Evolutionary conservation across 1,140 invertebrate species (phyloP), one percentile per base, ranked within the genome.

Genomic region (Adelges cooleyi): DNA sequence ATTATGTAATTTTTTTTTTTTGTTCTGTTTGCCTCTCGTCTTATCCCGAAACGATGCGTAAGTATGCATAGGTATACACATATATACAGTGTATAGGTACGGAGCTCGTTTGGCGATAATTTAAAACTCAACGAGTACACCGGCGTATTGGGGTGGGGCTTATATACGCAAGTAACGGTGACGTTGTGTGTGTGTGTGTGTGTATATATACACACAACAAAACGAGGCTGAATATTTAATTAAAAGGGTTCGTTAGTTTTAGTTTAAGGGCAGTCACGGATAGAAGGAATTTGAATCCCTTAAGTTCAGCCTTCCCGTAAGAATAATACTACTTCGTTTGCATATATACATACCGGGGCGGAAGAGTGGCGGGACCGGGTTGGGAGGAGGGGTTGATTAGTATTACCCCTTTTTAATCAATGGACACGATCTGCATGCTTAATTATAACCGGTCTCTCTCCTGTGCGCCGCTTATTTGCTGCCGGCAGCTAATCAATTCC

Each of bases 341-440:
- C 56, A 62, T 62, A 62, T 62, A 62, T 48, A 44, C 23, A 62
- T 48, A 44, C 23, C 25, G 42, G 1, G 18, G n/a, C n/a, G 52
- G 52, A 20, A n/a, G 8, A 22, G 53, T 33, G 38, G 20, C 1
- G n/a, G 17, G 20, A 9, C 8, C 22, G 33, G 2, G 36, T 33
- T 13, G 52, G 1, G 25, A 29, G n/a, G 20, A n/a, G 56, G 54
- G 56, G 56, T 62, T 62, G 56, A 62, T 62, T 62, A 62, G 56
- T 62, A 62, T 62, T 62, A 62, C 56, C 56, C 56, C 56, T 62
- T 62, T 62, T 62, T 62, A 62, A 62, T 62, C 56, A 62, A 62
- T 62, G 56, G 56, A 62, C 56, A 62, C 56, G 56, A 62, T 62
- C 56, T 62, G 56, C 56, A 62, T 62, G 56, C 56, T 62, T 62